Conservation (phyloP, 2,113 vertebrate species). For the Scatophagus argus region DNA sequence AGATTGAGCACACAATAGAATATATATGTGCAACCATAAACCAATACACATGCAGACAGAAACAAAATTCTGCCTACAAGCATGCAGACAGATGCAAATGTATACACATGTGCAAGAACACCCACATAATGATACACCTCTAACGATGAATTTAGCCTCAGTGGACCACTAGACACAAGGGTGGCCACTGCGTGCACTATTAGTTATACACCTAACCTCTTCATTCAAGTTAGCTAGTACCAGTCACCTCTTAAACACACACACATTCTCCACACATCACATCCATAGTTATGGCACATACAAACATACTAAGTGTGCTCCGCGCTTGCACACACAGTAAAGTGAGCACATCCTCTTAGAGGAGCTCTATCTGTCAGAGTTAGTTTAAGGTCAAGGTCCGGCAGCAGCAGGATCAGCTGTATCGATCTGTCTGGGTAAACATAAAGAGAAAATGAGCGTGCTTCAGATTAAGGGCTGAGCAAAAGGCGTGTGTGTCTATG, state of each 20-base stretch:
- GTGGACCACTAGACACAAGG: not conserved
- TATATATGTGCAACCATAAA: conserved; percentile 9
- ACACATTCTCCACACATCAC: not conserved
- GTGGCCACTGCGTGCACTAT: not conserved
- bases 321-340: conserved; percentile 15
- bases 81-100: not conserved
- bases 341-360: conserved; percentile 22
- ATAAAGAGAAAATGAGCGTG: conserved; percentile 35
- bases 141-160: not conserved
- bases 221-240: conserved; percentile 1
- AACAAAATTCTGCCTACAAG: not conserved
- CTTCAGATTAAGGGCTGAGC: conserved; percentile 48
- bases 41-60: not conserved
- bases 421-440: conserved; percentile 64
- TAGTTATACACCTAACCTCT: not conserved
- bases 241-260: conserved; percentile 9
- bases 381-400: conserved; percentile 47
- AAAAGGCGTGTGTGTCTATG: conserved; percentile 2
- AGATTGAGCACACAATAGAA: conserved; percentile 1
- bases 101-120: not conserved
- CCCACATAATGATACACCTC: conserved; percentile 2
- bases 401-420: conserved; percentile 49
- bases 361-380: conserved; percentile 26
- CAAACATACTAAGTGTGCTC: conserved; percentile 7
- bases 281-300: conserved; percentile 1